Base-by-base conservation (phyloP, 2,888 invertebrate species). In the Seira ritae region DNA sequence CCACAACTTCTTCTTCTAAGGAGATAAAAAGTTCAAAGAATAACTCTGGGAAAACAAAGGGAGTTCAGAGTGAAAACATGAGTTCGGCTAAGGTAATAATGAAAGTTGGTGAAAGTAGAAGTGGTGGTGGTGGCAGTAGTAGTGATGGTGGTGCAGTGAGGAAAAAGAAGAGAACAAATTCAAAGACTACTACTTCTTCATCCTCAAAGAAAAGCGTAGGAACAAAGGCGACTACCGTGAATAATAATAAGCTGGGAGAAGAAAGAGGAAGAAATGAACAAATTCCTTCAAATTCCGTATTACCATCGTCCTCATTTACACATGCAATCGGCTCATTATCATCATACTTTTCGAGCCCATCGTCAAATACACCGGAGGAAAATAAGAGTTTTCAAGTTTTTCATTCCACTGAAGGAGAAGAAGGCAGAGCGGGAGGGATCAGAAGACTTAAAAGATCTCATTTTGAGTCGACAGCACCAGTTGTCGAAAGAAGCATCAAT, bases 21-120 rank as follows among this genome's bases (percentile, higher is more conserved):
- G 66, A 71, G 71, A 71, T 81, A 72, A 76, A 71, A 71, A 71
- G 68, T 60, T 81, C 81, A 71, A 50, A 70, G 81, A 71, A 20
- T 37, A 71, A 62, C 24, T 22, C 22, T 24, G 75, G n/a, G 31
- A 46, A 76, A 76, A 76, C 81, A 76, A 76, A 76, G 67, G 55
- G 55, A 17, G n/a, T 46, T 8, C 8, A 31, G 2, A 2, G 31
- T 2, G 31, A 2, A 31, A 31, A 31, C 31, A 31, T 31, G 31
- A 31, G 31, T 31, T 31, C 31, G 31, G 31, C 31, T 2, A 8
- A 31, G 31, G 31, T 31, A 31, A 31, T 31, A 31, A 31, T 31
- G 8, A 8, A 31, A 31, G 3, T 31, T 31, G 31, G n/a, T 10
- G 20, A 19, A n/a, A 19, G 37, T 62, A 23, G 24, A 20, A 66